phyloP scores from a whole-genome alignment of 2,888 invertebrate genomes.

The Sminthurides aquaticus region DNA sequence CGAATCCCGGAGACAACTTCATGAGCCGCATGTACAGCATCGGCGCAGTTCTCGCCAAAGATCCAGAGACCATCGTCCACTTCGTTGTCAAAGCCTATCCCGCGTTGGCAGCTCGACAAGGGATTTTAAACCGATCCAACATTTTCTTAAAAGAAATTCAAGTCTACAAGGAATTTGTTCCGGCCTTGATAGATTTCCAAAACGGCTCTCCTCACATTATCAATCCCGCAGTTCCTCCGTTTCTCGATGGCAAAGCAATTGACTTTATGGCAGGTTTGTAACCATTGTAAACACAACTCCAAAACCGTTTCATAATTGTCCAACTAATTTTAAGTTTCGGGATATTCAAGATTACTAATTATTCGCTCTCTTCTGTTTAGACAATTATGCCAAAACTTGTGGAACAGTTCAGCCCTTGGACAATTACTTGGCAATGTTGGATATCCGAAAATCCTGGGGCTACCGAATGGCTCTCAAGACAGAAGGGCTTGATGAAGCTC shows the following conservation, averaged over 20 bases:
- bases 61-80: not conserved
- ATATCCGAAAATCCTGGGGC: constrained; percentile 32
- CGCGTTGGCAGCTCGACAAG: constrained; percentile 24
- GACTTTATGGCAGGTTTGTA: constrained; percentile 18
- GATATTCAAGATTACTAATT: not conserved
- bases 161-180: constrained; percentile 30
- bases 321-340: too few relatives aligned
- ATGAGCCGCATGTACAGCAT: constrained; percentile 24
- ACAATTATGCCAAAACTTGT: not conserved
- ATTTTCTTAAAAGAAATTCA: constrained; percentile 31
- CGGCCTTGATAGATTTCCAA: constrained; percentile 26
- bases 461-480: constrained; percentile 35
- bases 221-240: constrained; percentile 24
- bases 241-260: constrained; percentile 22
- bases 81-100: constrained; percentile 32
- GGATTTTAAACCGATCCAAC: constrained; percentile 29
- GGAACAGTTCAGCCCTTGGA: constrained; percentile 5
- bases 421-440: constrained; percentile 33
- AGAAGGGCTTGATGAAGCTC: constrained; percentile 28
- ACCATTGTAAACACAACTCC: too few relatives aligned
- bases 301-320: too few relatives aligned
- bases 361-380: not conserved
- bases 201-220: constrained; percentile 10
- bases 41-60: constrained; percentile 8
- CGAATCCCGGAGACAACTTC: constrained; percentile 32